phyloP scores from a whole-genome alignment of 2,888 invertebrate species.

The Pseudococcus viburni region DNA sequence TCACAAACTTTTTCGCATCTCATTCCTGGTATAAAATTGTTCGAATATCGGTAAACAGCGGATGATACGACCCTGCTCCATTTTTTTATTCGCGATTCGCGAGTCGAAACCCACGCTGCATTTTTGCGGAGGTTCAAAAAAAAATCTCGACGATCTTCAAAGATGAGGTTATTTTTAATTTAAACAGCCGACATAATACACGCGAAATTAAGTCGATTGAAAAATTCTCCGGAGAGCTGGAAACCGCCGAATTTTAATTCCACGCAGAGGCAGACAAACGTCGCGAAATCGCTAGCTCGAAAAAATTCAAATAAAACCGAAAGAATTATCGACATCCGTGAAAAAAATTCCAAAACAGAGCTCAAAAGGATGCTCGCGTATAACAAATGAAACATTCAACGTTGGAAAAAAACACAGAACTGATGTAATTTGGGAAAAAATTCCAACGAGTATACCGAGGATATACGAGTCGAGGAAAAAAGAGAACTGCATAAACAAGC shows the following conservation, averaged over 20 bases:
- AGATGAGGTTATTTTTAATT: background rate
- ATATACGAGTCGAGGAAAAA: background rate
- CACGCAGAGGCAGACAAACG: background rate
- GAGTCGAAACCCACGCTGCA: background rate
- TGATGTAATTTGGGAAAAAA: background rate
- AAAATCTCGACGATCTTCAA: background rate
- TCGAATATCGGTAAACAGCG: conserved; percentile 1
- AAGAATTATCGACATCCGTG: conserved; percentile 21
- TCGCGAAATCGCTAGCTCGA: background rate
- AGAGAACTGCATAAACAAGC: conserved; percentile 5
- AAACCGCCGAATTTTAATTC: background rate
- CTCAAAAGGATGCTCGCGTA: background rate
- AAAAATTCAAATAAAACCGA: conserved; percentile 23
- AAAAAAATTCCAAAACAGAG: background rate
- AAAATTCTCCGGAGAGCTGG: background rate
- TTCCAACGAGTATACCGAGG: background rate
- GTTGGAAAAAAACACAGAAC: background rate
- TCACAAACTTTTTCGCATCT: conserved; percentile 12
- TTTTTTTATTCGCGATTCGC: background rate
- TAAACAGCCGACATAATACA: background rate
- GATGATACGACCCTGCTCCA: background rate
- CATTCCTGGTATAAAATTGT: background rate
- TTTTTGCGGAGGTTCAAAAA: background rate
- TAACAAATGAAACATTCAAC: background rate
- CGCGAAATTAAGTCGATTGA: background rate